Conservation (phyloP, 2,888 invertebrate species). For the Idaea dimidiata region DNA sequence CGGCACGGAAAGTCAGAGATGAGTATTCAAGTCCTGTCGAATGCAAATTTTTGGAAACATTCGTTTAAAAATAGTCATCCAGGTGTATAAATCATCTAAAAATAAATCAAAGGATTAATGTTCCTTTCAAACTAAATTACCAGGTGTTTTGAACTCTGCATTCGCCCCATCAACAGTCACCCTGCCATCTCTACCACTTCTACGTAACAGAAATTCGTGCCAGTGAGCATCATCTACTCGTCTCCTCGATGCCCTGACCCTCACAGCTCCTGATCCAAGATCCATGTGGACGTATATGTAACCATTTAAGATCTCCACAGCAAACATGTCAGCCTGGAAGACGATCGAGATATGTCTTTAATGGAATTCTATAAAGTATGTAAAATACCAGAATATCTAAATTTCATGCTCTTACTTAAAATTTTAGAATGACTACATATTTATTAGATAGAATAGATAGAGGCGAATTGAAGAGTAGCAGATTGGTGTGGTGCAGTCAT, state of each 20-base stretch:
- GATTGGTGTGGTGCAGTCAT: too few relatives aligned
- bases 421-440: background rate
- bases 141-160: slow-evolving; percentile 93
- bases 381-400: background rate
- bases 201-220: slow-evolving; percentile 93
- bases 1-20: too few relatives aligned
- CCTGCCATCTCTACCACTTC: slow-evolving; percentile 91
- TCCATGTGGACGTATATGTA: slow-evolving; percentile 96
- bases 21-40: too few relatives aligned
- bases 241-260: slow-evolving; percentile 90
- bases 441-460: background rate
- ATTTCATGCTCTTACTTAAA: background rate
- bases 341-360: background rate
- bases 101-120: too few relatives aligned
- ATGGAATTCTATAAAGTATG: background rate
- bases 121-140: slow-evolving; percentile 74
- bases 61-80: too few relatives aligned
- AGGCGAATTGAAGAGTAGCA: too few relatives aligned
- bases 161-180: slow-evolving; percentile 94
- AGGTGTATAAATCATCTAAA: too few relatives aligned
- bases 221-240: slow-evolving; percentile 95
- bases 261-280: slow-evolving; percentile 93
- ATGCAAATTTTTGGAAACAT: too few relatives aligned
- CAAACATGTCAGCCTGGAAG: slow-evolving; percentile 92
- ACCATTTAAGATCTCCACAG: slow-evolving; percentile 95